Base-by-base conservation (phyloP, 2,888 invertebrate species). In the Ectropis crepuscularia region DNA sequence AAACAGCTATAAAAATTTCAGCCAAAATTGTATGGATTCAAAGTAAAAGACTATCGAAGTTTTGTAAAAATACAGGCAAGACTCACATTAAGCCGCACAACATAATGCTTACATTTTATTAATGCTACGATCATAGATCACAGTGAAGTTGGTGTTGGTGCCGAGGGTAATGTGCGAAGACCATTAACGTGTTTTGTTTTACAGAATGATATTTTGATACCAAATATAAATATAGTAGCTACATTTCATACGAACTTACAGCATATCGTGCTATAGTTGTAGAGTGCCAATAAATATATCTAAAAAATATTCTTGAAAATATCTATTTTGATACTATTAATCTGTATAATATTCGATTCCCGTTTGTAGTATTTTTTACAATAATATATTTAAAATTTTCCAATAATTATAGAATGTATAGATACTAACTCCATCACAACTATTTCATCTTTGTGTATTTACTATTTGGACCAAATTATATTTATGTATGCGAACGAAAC, bases 181-280 rank as follows among this genome's bases (percentile, higher is more conserved):
- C 16, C 4, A 28, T 28, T 28, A 28, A 28, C 4, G 16, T 28
- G 16, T 28, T 28, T 28, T 11, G 11, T 48, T 36, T 2, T 16
- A 55, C 0, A 16, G 39, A 28, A 57, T 6, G 48, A 36, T 58
- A 61, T 61, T 67, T 67, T 63, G 61, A 58, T 61, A 67, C 48
- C 63, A 63, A 67, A 28, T n/a, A 61, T 61, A 61, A 45, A 63
- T 54, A 43, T 12, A 6, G 36, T 50, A 51, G 37, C 39, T 45
- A 11, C 9, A 41, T 53, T 47, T 48, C 9, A 47, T 45, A 46
- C 2, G 38, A 11, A 50, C 38, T 38, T 49, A 49, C n/a, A 37
- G 49, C 38, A 50, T 50, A 50, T 50, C 39, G 38, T 38, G 12
- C 36, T 37, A 6, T 37, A 49, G 6, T 37, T 36, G 8, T 39